Percentiles rank a stretch among this genome's conserved stretches.
These are phyloP conservation scores for Drosophila biarmipes DNA, from an alignment of 1,140 invertebrate genomes.

Conservation along the genomic window DNA sequence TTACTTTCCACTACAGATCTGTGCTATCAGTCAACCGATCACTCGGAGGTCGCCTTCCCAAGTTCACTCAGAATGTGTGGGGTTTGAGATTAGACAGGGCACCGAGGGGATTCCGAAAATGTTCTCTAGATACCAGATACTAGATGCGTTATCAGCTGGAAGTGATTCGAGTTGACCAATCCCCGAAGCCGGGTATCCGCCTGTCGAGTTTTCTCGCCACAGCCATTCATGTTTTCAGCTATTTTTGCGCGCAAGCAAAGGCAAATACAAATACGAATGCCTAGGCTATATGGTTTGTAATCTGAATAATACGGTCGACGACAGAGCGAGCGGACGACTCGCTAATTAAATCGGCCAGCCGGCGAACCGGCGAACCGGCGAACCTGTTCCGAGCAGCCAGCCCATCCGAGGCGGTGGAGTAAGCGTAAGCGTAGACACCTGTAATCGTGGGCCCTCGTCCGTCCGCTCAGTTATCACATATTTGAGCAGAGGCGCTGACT, in stretches of 20 bases:
- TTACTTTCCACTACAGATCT: not conserved
- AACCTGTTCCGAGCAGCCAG: constrained; percentile 49
- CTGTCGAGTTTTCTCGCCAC: constrained; percentile 10
- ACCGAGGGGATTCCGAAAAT: not conserved
- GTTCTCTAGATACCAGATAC: no score
- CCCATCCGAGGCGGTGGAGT: constrained; percentile 24
- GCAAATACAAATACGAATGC: constrained; percentile 63
- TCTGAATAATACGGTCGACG: constrained; percentile 66
- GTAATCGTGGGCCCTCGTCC: constrained; percentile 71
- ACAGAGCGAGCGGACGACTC: constrained; percentile 23
- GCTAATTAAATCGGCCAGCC: constrained; percentile 67
- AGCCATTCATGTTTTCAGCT: constrained; percentile 39
- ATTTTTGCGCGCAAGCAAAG: constrained; percentile 62
- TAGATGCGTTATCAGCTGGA: no score
- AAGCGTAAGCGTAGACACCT: constrained; percentile 73
- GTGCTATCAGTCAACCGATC: constrained; percentile 8
- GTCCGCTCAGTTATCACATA: constrained; percentile 71
- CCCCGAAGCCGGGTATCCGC: constrained; percentile 10
- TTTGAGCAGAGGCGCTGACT: constrained; percentile 57
- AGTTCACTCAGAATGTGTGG: constrained; percentile 1
- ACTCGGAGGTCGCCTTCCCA: not conserved
- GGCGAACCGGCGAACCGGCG: constrained; percentile 33
- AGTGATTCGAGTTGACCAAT: not conserved
- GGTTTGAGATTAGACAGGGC: no score
- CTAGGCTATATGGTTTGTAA: constrained; percentile 69